Evolutionary conservation across 2,888 invertebrate species (phyloP).

Genomic region (Antheraea yamamai): DNA sequence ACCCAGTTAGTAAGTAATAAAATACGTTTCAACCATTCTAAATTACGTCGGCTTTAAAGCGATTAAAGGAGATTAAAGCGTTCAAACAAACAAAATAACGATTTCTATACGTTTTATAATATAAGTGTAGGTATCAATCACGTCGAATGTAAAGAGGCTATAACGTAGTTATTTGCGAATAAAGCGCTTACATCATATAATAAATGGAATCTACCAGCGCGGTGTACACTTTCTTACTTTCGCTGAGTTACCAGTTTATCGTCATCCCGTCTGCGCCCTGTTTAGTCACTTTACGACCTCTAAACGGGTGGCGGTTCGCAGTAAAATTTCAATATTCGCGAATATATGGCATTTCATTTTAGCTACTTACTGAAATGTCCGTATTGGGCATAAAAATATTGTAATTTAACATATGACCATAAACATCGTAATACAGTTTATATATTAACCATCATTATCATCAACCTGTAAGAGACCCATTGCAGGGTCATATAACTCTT

Average conservation of each 20-base stretch:
- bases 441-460: neutral
- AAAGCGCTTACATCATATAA: slow-evolving; percentile 36
- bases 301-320: slow-evolving; percentile 48
- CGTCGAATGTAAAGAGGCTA: slow-evolving; percentile 21
- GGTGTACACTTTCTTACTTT: slow-evolving; percentile 42
- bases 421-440: neutral
- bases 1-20: no score
- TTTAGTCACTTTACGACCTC: slow-evolving; percentile 49
- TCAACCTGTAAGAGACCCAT: no score
- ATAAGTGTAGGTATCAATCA: neutral
- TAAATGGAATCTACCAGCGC: slow-evolving; percentile 47
- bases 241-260: slow-evolving; percentile 46
- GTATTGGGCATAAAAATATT: slow-evolving; percentile 38
- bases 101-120: neutral
- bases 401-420: neutral
- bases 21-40: no score
- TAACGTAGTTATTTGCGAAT: slow-evolving; percentile 33
- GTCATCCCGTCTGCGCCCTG: slow-evolving; percentile 33
- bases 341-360: slow-evolving; percentile 65
- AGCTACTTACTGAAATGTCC: slow-evolving; percentile 50
- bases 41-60: no score
- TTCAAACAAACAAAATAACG: neutral
- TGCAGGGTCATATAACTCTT: no score
- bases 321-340: slow-evolving; percentile 68
- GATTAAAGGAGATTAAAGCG: neutral